Conservation (phyloP, 2,113 vertebrate genomes). For the Rhineura floridana region DNA sequence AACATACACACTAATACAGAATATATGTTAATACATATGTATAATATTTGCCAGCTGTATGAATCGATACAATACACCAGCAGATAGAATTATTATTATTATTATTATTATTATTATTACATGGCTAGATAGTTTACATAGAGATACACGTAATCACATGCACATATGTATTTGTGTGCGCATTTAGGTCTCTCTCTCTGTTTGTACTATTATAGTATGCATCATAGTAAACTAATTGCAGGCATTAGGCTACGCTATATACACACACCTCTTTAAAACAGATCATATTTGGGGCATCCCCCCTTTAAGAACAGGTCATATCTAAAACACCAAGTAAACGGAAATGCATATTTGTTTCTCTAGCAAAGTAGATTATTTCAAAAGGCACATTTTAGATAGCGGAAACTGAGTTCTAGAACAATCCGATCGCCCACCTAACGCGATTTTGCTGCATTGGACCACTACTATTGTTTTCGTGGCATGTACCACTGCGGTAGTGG, state of each 20-base stretch:
- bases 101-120: background rate
- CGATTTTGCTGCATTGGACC: slow-evolving; percentile 26
- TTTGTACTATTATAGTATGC: too few relatives aligned
- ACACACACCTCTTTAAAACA: background rate
- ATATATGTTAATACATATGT: too few relatives aligned
- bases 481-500: slow-evolving; percentile 24
- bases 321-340: background rate
- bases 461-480: slow-evolving; percentile 32
- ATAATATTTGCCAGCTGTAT: too few relatives aligned
- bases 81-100: background rate
- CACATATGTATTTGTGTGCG: background rate
- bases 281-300: background rate
- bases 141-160: background rate
- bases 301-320: too few relatives aligned
- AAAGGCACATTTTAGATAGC: background rate
- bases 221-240: background rate
- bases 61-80: background rate
- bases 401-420: slow-evolving; percentile 1
- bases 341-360: background rate
- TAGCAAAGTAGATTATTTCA: background rate
- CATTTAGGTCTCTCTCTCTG: background rate
- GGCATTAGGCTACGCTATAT: background rate
- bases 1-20: background rate
- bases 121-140: background rate
- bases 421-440: background rate